Conservation (phyloP, 2,113 vertebrate genomes). For the Hydropotes inermis region DNA sequence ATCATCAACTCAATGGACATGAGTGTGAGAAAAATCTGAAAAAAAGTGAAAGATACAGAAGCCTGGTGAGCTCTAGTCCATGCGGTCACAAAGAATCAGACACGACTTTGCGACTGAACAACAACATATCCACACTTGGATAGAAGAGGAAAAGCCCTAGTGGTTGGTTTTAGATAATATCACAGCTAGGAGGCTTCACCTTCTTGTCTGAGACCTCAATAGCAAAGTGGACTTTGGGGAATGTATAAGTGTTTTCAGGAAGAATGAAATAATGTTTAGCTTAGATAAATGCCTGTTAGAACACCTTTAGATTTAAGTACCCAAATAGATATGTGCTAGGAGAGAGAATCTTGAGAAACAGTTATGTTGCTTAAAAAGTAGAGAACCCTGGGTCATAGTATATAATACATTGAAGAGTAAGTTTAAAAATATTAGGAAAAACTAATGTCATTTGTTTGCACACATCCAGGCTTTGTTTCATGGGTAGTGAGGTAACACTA, state of each 20-base stretch:
- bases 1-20: background rate
- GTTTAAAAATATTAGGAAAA: background rate
- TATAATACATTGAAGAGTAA: background rate
- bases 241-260: background rate
- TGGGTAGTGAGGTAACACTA: background rate
- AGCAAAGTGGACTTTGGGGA: background rate
- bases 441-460: background rate
- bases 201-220: slow-evolving; percentile 5
- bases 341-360: background rate
- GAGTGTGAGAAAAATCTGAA: background rate
- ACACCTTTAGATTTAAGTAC: background rate
- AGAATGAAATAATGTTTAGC: slow-evolving; percentile 20
- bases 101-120: background rate
- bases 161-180: slow-evolving; percentile 39
- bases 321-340: background rate
- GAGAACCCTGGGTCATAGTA: background rate
- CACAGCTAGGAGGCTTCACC: background rate
- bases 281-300: slow-evolving; percentile 26
- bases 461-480: background rate
- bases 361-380: background rate
- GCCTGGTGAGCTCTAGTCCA: background rate
- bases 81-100: background rate
- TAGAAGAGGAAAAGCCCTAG: background rate
- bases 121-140: background rate
- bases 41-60: background rate